These are phyloP conservation scores for Columbina picui DNA, from an alignment of 2,113 vertebrate genomes.

Conservation along the genomic window DNA sequence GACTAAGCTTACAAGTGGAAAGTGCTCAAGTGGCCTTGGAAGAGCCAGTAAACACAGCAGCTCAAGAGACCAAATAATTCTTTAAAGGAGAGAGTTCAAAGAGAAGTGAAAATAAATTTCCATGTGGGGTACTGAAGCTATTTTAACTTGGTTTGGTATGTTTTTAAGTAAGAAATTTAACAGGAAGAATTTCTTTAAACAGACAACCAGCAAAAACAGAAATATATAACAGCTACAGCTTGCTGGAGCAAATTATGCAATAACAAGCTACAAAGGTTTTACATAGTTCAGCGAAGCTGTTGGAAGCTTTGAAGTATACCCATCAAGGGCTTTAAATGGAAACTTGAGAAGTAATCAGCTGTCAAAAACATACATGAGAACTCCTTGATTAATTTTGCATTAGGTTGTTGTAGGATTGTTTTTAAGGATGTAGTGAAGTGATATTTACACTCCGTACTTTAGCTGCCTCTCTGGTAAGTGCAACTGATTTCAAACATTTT, in stretches of 20 bases:
- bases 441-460: neutral
- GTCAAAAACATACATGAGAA: neutral
- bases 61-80: neutral
- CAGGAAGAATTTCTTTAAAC: neutral
- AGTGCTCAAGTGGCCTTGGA: neutral
- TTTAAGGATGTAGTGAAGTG: neutral
- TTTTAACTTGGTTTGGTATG: neutral
- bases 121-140: accelerated
- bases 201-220: neutral
- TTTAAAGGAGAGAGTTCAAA: neutral
- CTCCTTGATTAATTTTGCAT: neutral
- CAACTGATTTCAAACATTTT: neutral
- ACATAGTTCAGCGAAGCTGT: neutral
- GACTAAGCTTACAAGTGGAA: neutral
- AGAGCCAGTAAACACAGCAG: neutral
- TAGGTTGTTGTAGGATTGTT: neutral
- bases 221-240: neutral
- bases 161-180: neutral
- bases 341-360: neutral
- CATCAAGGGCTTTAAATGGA: neutral
- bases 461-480: neutral
- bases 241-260: constrained; percentile 18
- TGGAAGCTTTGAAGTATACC: constrained; percentile 16
- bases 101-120: neutral
- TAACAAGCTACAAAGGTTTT: constrained; percentile 6